Evolutionary conservation across 2,113 vertebrate genomes (phyloP).

Genomic region (Illadopsis cleaveri): DNA sequence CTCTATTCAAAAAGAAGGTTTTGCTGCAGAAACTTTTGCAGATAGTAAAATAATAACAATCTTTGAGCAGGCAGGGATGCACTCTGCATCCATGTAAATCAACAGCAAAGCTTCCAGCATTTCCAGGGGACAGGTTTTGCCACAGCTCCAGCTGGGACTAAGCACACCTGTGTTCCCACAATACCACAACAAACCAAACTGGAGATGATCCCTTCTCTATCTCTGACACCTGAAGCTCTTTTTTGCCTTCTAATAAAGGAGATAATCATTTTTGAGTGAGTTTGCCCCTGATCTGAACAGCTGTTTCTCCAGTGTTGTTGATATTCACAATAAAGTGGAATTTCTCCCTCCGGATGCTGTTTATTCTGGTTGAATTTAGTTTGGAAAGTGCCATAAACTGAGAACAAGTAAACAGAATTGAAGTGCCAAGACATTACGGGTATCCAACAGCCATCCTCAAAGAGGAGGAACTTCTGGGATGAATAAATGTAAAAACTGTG

Average conservation of each 20-base stretch:
- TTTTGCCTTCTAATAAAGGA: neutral
- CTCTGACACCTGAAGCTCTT: neutral
- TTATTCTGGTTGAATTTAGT: neutral
- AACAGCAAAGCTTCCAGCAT: neutral
- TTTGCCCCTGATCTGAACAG: neutral
- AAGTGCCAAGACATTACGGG: accelerated
- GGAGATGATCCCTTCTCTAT: neutral
- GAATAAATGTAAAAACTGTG: neutral
- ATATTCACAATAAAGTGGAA: neutral
- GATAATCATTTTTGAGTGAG: neutral
- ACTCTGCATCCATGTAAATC: neutral
- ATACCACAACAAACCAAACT: neutral
- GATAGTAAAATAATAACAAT: neutral
- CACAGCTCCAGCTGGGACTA: neutral
- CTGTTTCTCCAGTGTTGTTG: neutral
- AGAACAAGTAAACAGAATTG: neutral
- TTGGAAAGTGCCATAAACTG: neutral
- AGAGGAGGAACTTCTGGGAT: neutral
- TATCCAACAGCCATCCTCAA: accelerated
- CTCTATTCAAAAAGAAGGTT: neutral
- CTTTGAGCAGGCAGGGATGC: neutral
- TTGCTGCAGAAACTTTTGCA: neutral
- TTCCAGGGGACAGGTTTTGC: neutral
- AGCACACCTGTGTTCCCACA: neutral
- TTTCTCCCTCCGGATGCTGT: neutral